Evolutionary conservation across 35 echinoderm and acorn worm species (phyloP).

Genomic region (Hemicentrotus pulcherrimus): DNA sequence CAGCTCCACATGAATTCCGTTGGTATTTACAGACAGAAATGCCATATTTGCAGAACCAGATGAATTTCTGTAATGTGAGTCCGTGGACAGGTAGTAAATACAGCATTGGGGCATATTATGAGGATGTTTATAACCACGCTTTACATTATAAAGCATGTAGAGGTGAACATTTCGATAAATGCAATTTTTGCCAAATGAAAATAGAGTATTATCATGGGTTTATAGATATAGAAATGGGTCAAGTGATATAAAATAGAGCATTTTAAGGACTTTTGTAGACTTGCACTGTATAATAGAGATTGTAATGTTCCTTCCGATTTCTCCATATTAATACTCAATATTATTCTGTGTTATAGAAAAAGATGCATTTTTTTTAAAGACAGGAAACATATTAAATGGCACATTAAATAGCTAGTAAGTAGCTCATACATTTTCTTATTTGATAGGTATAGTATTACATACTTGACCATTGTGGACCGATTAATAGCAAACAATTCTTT

Average conservation of each 20-base stretch:
- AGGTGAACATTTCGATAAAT: background rate
- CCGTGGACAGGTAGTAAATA: background rate
- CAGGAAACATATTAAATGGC: too few relatives aligned
- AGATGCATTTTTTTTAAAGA: too few relatives aligned
- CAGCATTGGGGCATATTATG: background rate
- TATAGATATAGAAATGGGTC: background rate
- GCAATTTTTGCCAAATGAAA: background rate
- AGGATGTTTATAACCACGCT: background rate
- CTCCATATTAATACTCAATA: too few relatives aligned
- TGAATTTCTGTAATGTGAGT: background rate
- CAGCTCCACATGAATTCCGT: background rate
- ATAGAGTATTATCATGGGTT: background rate
- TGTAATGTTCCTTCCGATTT: too few relatives aligned
- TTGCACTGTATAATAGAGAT: too few relatives aligned
- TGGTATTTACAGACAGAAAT: conserved; percentile 13
- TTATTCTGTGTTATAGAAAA: too few relatives aligned
- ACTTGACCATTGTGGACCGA: too few relatives aligned
- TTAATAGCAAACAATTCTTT: too few relatives aligned
- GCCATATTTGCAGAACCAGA: background rate
- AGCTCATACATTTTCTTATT: too few relatives aligned
- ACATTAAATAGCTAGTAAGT: too few relatives aligned
- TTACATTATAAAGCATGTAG: background rate
- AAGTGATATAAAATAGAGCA: background rate
- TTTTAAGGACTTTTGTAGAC: too few relatives aligned
- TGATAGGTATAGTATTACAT: too few relatives aligned